phyloP scores from a whole-genome alignment of 2,888 invertebrate species.

The Bruchidius siliquastri region DNA sequence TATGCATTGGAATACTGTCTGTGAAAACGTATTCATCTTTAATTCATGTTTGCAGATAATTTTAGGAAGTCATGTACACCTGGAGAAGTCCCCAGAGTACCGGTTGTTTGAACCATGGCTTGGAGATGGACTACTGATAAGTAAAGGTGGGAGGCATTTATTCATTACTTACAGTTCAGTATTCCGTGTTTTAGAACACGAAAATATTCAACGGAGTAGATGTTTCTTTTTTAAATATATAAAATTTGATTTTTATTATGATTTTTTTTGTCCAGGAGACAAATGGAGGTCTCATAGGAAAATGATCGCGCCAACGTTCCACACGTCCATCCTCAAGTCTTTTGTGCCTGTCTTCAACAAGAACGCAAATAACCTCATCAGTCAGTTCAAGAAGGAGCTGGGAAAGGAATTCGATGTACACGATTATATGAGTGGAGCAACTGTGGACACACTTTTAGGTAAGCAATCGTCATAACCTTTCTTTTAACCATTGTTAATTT shows the following conservation, averaged over 20 bases:
- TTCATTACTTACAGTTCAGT: too few species aligned
- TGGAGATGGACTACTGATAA: conserved; percentile 44
- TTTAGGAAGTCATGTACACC: conserved; percentile 39
- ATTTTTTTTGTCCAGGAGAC: conserved; percentile 39
- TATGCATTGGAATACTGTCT: background rate
- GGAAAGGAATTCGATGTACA: conserved; percentile 51
- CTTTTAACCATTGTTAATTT: too few species aligned
- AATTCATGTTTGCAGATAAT: conserved; percentile 26
- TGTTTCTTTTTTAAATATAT: too few species aligned
- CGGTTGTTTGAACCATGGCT: conserved; percentile 45
- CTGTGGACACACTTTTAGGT: conserved; percentile 51
- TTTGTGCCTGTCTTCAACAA: conserved; percentile 52
- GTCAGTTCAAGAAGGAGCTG: conserved; percentile 41
- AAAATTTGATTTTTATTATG: too few species aligned
- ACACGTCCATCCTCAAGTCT: conserved; percentile 50
- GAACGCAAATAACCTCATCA: conserved; percentile 46
- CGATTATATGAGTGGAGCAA: conserved; percentile 50
- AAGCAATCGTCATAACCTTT: conserved; percentile 9
- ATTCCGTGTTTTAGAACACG: too few species aligned
- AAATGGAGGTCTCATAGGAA: conserved; percentile 52
- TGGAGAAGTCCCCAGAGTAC: conserved; percentile 44
- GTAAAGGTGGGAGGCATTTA: conserved; percentile 42
- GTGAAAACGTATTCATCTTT: background rate
- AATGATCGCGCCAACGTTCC: conserved; percentile 53
- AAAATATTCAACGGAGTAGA: too few species aligned